These are phyloP conservation scores for Pseudopodoces humilis DNA, from an alignment of 2,113 vertebrate genomes.

Conservation along the genomic window DNA sequence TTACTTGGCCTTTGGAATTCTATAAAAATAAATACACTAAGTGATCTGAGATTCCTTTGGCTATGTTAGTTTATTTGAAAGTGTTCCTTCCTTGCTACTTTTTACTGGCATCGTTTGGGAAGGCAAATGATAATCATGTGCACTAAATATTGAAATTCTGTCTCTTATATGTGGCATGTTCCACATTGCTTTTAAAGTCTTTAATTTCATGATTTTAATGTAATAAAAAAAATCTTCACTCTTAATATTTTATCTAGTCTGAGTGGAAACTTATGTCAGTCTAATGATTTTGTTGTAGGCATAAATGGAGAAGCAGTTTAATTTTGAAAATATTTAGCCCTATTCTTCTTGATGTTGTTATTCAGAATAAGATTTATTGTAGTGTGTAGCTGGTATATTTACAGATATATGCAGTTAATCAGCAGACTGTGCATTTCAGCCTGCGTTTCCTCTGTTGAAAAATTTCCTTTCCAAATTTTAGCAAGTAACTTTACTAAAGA, in stretches of 20 bases:
- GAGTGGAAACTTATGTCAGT: not conserved
- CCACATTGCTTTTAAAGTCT: not conserved
- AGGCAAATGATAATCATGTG: not conserved
- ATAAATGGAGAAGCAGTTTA: not conserved
- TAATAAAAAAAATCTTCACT: not conserved
- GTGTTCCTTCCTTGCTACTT: not conserved
- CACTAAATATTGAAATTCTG: not conserved
- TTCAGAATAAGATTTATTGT: not conserved
- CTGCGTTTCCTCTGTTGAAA: not conserved
- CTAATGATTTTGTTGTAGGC: not conserved
- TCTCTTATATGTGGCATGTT: not conserved
- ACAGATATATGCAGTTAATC: not conserved
- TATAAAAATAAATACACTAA: not conserved
- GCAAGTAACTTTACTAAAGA: not conserved
- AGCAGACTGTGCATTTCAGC: not conserved
- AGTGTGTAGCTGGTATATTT: not conserved
- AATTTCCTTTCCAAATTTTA: not conserved
- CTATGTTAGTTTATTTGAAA: not conserved
- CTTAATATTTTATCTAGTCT: not conserved
- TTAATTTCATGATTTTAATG: not conserved
- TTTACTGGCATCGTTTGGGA: not conserved
- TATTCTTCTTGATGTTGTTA: not conserved
- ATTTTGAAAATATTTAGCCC: not conserved
- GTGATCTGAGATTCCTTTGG: not conserved
- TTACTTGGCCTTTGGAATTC: not conserved